phyloP scores from a whole-genome alignment of 2,888 invertebrate species.

The Brenthis hecate region DNA sequence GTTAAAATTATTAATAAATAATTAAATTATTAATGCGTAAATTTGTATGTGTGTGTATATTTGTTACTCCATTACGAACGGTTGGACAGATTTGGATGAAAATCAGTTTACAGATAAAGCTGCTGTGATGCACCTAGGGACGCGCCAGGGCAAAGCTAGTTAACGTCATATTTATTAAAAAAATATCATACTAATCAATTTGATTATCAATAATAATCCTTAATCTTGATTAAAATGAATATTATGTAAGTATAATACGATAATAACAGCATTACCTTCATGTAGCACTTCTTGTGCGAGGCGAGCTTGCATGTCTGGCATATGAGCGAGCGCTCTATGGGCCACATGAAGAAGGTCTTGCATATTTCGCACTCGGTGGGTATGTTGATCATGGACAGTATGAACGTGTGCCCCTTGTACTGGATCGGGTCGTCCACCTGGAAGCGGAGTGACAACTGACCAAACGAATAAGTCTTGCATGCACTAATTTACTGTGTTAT shows the following conservation, averaged over 20 bases:
- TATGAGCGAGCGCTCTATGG: slow-evolving; percentile 92
- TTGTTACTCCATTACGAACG: no score
- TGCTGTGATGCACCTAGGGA: no score
- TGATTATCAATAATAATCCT: neutral
- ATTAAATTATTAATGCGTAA: neutral
- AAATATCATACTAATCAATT: neutral
- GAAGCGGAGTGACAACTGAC: slow-evolving; percentile 43
- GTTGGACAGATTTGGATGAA: no score
- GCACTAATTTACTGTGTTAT: slow-evolving; percentile 23
- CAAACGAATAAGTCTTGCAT: slow-evolving; percentile 37
- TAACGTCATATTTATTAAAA: neutral
- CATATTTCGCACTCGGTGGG: slow-evolving; percentile 98
- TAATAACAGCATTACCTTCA: slow-evolving; percentile 80
- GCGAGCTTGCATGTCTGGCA: slow-evolving; percentile 93
- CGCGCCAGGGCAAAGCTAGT: neutral
- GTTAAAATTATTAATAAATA: neutral
- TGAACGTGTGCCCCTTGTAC: slow-evolving; percentile 92
- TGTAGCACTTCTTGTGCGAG: slow-evolving; percentile 96
- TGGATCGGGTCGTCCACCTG: slow-evolving; percentile 86
- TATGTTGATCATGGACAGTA: slow-evolving; percentile 95
- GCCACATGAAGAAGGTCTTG: slow-evolving; percentile 97
- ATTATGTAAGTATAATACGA: neutral
- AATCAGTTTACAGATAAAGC: no score
- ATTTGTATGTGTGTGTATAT: no score
- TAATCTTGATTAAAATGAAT: neutral